phyloP scores from a whole-genome alignment of 2,888 invertebrate genomes.

The Cenopis cana region DNA sequence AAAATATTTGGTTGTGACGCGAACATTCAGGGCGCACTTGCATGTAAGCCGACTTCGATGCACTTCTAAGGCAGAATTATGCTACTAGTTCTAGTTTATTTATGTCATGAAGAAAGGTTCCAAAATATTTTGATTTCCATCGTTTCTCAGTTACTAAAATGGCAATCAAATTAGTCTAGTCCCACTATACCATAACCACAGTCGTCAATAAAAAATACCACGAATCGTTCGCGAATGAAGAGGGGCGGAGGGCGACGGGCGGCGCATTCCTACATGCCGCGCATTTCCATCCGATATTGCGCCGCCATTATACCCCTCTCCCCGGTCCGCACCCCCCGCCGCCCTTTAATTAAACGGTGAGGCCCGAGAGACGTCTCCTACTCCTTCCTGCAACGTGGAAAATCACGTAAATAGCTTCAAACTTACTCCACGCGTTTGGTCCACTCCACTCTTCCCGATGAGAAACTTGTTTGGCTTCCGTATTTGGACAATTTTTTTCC shows the following conservation, averaged over 20 bases:
- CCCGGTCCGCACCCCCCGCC: slow-evolving; percentile 71
- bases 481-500: slow-evolving; percentile 46
- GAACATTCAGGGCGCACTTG: neutral
- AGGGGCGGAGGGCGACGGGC: slow-evolving; percentile 72
- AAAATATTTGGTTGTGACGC: neutral
- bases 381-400: slow-evolving; percentile 77
- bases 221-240: slow-evolving; percentile 81
- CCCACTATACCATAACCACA: slow-evolving; percentile 74
- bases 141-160: slow-evolving; percentile 44
- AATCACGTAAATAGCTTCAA: slow-evolving; percentile 81
- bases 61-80: too few relatives aligned
- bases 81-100: neutral
- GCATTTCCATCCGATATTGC: slow-evolving; percentile 86
- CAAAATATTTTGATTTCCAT: neutral
- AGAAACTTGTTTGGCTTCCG: slow-evolving; percentile 55
- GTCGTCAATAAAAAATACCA: slow-evolving; percentile 85
- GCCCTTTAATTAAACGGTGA: slow-evolving; percentile 85
- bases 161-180: slow-evolving; percentile 63
- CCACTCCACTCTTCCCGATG: slow-evolving; percentile 62
- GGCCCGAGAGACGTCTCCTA: slow-evolving; percentile 81
- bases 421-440: slow-evolving; percentile 64
- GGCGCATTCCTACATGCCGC: slow-evolving; percentile 85
- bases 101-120: too few relatives aligned
- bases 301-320: slow-evolving; percentile 83
- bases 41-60: too few relatives aligned